Evolutionary conservation across 2,113 vertebrate species (phyloP).

Genomic region (Anser cygnoides): DNA sequence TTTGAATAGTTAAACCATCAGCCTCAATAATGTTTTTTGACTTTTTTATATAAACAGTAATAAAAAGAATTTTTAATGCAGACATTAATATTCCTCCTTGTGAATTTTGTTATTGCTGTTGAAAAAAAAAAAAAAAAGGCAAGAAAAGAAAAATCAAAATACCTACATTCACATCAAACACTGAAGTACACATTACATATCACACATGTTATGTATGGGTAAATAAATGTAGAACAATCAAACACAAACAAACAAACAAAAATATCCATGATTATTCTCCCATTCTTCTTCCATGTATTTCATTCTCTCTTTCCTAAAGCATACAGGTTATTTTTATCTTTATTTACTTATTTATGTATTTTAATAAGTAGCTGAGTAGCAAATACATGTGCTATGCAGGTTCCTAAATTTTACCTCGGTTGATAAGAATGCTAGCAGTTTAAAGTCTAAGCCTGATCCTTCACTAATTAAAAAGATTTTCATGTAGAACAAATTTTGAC

Average conservation of each 20-base stretch:
- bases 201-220: neutral
- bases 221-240: neutral
- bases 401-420: neutral
- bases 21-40: neutral
- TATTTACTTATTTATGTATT: too few relatives aligned
- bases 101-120: neutral
- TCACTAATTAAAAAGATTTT: slow-evolving; percentile 3
- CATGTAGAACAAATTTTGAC: neutral
- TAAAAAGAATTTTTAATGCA: neutral
- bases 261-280: neutral
- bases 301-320: neutral
- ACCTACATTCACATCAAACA: neutral
- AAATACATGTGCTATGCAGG: neutral
- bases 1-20: slow-evolving; percentile 5
- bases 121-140: neutral
- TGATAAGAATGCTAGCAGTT: neutral
- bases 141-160: neutral
- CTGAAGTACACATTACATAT: neutral
- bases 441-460: neutral
- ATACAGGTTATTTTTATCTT: neutral
- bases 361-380: neutral
- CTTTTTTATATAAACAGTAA: neutral
- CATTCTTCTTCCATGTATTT: neutral
- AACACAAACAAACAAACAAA: neutral
- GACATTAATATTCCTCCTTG: neutral